These are phyloP conservation scores for Neogobius melanostomus DNA, from an alignment of 2,113 vertebrate genomes.

Conservation along the genomic window DNA sequence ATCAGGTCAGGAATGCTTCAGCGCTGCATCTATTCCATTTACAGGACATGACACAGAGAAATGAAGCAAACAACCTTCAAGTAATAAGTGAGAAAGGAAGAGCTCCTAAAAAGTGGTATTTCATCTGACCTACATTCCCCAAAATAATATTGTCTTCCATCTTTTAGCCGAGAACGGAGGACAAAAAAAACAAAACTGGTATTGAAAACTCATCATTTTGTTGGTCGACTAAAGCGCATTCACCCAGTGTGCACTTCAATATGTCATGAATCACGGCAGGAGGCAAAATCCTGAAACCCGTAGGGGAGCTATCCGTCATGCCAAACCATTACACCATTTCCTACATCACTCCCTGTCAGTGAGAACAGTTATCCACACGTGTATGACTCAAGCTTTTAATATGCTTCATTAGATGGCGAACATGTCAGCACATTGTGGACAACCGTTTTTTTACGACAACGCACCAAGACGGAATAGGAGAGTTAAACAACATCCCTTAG, in stretches of 20 bases:
- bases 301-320: neutral
- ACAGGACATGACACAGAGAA: neutral
- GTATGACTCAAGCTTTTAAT: conserved; percentile 44
- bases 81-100: neutral
- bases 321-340: conserved; percentile 5
- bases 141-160: conserved; percentile 11
- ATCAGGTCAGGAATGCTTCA: neutral
- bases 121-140: conserved; percentile 47
- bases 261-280: neutral
- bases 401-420: conserved; percentile 24
- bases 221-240: neutral
- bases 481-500: neutral
- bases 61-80: neutral
- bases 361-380: conserved; percentile 22
- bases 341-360: conserved; percentile 24
- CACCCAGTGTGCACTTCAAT: neutral
- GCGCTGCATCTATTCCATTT: neutral
- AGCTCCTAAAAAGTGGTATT: conserved; percentile 13
- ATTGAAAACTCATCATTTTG: neutral
- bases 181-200: neutral
- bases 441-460: conserved; percentile 16
- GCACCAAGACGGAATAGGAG: neutral
- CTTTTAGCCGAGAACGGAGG: neutral
- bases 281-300: neutral
- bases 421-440: conserved; percentile 30